phyloP scores from a whole-genome alignment of 2,797 vertebrate genomes.

The Eulemur albifrons region DNA sequence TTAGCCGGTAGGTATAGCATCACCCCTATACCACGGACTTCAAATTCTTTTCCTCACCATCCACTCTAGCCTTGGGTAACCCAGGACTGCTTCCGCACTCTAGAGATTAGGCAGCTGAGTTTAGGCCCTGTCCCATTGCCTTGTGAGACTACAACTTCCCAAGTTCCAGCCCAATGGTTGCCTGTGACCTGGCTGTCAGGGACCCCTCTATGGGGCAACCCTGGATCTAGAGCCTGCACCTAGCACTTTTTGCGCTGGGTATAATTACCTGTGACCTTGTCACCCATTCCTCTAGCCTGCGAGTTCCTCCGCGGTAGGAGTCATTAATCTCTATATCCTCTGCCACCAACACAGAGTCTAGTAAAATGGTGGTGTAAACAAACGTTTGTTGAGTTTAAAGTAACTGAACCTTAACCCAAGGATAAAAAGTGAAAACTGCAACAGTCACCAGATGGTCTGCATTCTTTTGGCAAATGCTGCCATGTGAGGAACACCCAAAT shows the following conservation, averaged over 20 bases:
- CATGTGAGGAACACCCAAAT: slow-evolving; percentile 47
- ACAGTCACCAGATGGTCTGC: slow-evolving; percentile 43
- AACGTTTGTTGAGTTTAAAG: slow-evolving; percentile 51
- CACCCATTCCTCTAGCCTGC: neutral
- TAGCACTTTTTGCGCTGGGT: neutral
- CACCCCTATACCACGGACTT: neutral
- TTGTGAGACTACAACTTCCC: neutral
- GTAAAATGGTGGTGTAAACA: slow-evolving; percentile 36
- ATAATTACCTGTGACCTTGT: neutral
- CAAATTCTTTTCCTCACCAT: neutral
- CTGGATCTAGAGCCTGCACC: neutral
- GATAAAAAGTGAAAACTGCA: slow-evolving; percentile 38
- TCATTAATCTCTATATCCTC: neutral
- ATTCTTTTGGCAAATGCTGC: neutral
- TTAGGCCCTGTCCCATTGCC: neutral
- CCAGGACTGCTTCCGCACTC: too few species aligned
- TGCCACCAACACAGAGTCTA: neutral
- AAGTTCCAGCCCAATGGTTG: neutral
- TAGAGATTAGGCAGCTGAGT: neutral
- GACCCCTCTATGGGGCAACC: accelerated
- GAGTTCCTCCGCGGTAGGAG: neutral
- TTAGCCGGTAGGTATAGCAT: neutral
- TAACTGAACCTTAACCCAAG: slow-evolving; percentile 50
- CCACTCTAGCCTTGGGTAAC: neutral
- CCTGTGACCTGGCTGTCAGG: neutral